Base-by-base conservation (phyloP, 2,113 vertebrate species). In the Nestor notabilis region DNA sequence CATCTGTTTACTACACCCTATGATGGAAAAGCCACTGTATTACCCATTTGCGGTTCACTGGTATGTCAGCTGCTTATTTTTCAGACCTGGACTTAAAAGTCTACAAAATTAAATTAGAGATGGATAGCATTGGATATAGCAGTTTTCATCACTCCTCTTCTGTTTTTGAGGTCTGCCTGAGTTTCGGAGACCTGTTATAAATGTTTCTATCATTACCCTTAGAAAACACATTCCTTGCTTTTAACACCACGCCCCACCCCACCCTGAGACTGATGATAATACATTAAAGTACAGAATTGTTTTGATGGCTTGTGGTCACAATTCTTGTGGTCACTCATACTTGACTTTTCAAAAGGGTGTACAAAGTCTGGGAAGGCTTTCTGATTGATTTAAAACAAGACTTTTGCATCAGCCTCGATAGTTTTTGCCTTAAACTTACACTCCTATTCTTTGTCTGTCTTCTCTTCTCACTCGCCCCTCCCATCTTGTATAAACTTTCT, bases 381-480 rank as follows among this genome's bases (percentile, higher is more conserved):
- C 23, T 72, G 39, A 77, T n/a, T 64, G 29, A 82, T 49, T 39
- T 21, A 84, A 15, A 33, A 65, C n/a, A 82, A 44, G 5, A 52
- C 37, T 72, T 70, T 24, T 39, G 11, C 20, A 65, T 33, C 39
- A 69, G 8, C n/a, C 53, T 69, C 64, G 52, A 47, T 9, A 25
- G 6, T n/a, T 92, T 78, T 70, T 85, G 27, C 46, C 16, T 82
- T 69, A 78, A 66, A 70, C 1, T 10, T 60, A 47, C 8, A 50
- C 21, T 52, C 7, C 25, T 53, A 70, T 83, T 21, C 25, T 29
- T 24, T 17, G 13, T n/a, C 25, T 46, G 75, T 69, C 43, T 60
- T 28, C 35, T 19, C 13, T 55, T 83, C 29, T 43, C 3, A 5
- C 9, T 23, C 2, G 1, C 9, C 27, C 2, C 4, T 28, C 4